phyloP scores from a whole-genome alignment of 2,113 vertebrate genomes.

The Talpa occidentalis region DNA sequence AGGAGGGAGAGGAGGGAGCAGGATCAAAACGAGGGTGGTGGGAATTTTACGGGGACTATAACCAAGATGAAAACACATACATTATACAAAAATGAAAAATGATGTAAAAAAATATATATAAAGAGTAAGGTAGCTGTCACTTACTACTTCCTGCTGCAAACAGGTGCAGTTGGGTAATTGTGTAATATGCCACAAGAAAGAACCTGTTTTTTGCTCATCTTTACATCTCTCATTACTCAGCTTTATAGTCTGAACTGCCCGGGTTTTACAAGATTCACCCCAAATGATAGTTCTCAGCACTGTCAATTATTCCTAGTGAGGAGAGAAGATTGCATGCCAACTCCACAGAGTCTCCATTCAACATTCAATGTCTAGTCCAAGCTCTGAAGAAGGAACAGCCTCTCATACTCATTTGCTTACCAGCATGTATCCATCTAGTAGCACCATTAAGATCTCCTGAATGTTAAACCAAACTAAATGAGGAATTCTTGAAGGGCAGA shows the following conservation, averaged over 20 bases:
- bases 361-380: too few species aligned
- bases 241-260: neutral
- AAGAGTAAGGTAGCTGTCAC: neutral
- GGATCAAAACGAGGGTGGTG: too few species aligned
- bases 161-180: neutral
- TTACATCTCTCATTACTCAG: neutral
- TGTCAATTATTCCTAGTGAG: neutral
- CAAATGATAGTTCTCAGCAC: neutral
- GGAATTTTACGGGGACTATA: too few species aligned
- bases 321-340: rapidly evolving
- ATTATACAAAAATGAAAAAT: too few species aligned
- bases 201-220: neutral
- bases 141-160: neutral
- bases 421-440: neutral
- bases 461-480: neutral
- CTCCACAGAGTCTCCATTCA: neutral
- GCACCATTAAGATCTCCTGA: neutral
- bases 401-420: neutral
- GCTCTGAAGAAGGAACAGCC: neutral
- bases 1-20: too few species aligned
- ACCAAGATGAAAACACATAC: too few species aligned
- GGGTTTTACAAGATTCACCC: neutral
- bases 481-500: neutral
- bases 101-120: too few species aligned
- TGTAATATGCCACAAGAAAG: neutral